Percentiles rank a stretch among this genome's conserved stretches.
Evolutionary conservation across 92 coral and sea anemone genomes (phyloP).

Genomic region (Virgularia gustaviana): DNA sequence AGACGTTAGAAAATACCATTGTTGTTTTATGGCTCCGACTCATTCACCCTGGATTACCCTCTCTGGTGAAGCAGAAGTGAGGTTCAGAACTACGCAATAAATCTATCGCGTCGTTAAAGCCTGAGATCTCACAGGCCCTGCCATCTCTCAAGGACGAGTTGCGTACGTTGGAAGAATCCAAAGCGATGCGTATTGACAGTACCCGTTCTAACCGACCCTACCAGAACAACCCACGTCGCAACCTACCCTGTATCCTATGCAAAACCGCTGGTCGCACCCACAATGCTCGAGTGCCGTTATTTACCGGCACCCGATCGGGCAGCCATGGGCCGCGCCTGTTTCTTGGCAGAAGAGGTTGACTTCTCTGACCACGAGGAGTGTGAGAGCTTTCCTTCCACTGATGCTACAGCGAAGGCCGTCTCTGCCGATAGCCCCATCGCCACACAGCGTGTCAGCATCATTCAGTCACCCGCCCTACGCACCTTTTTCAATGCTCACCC

Average conservation of each 20-base stretch:
- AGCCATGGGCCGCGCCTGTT: slow-evolving; percentile 4
- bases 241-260: slow-evolving; percentile 37
- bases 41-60: slow-evolving; percentile 59
- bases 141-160: slow-evolving; percentile 32
- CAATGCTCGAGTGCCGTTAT: slow-evolving; percentile 21
- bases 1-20: slow-evolving; percentile 55
- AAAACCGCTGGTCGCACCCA: slow-evolving; percentile 42
- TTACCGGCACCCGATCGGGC: slow-evolving; percentile 18
- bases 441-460: slow-evolving; percentile 12
- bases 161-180: slow-evolving; percentile 14
- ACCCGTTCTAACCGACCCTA: background rate
- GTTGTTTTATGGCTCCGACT: slow-evolving; percentile 49
- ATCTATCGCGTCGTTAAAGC: slow-evolving; percentile 26
- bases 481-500: slow-evolving; percentile 36
- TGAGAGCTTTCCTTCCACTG: background rate
- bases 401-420: background rate
- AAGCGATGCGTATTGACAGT: slow-evolving; percentile 35
- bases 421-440: slow-evolving; percentile 4
- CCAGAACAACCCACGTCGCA: background rate
- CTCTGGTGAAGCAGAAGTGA: slow-evolving; percentile 48
- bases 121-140: slow-evolving; percentile 33
- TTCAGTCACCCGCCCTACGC: slow-evolving; percentile 31
- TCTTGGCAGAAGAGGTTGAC: slow-evolving; percentile 2
- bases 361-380: slow-evolving; percentile 1
- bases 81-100: slow-evolving; percentile 44